Percentiles rank a stretch among this genome's conserved stretches.
phyloP scores from a whole-genome alignment of 2,113 vertebrate genomes.

The Ascaphus truei region DNA sequence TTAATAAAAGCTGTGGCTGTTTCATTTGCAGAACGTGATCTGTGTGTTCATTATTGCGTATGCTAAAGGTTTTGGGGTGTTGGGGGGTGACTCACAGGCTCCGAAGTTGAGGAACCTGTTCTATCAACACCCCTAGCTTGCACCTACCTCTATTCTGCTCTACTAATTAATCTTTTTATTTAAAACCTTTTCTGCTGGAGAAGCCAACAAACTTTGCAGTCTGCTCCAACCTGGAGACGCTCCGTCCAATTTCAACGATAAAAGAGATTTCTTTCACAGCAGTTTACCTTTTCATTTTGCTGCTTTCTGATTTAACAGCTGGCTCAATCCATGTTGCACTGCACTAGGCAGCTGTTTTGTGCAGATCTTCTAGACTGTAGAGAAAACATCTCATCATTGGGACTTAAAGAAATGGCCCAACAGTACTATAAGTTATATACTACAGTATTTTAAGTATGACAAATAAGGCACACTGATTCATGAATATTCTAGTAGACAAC shows the following conservation, averaged over 20 bases:
- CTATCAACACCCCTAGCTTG: too few relatives aligned
- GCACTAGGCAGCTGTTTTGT: conserved; percentile 17
- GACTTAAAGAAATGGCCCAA: not conserved
- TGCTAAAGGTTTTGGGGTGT: too few relatives aligned
- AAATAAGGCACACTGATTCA: not conserved
- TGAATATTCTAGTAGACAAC: not conserved
- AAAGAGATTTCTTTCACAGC: conserved; percentile 10
- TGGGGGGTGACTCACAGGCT: too few relatives aligned
- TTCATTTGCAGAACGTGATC: too few relatives aligned
- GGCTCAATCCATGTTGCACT: not conserved
- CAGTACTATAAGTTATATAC: not conserved
- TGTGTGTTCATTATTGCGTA: too few relatives aligned
- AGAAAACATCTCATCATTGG: conserved; percentile 3
- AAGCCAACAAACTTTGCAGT: too few relatives aligned
- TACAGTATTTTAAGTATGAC: conserved; percentile 10
- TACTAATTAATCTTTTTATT: too few relatives aligned
- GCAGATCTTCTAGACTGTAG: not conserved
- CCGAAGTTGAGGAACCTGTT: too few relatives aligned
- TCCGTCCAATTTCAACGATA: not conserved
- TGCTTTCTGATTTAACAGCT: conserved; percentile 4
- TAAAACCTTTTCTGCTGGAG: too few relatives aligned
- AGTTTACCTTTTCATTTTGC: conserved; percentile 6
- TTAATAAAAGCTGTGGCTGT: too few relatives aligned
- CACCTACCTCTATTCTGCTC: too few relatives aligned
- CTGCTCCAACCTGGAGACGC: too few relatives aligned